Base-by-base conservation (phyloP, 2,888 invertebrate species). In the Andricus quercusramuli region DNA sequence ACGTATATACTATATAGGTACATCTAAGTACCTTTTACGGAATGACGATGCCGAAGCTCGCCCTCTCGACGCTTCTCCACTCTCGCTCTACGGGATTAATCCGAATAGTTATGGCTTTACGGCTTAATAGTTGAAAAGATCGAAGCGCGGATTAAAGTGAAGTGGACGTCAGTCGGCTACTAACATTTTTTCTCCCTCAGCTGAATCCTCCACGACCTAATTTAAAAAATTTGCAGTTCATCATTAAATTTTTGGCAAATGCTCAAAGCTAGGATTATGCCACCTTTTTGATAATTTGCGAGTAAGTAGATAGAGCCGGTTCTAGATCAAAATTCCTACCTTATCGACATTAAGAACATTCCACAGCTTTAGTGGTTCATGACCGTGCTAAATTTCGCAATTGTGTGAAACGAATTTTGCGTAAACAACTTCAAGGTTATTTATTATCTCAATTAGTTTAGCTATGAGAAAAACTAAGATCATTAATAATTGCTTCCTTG, bases 41-140 rank as follows among this genome's bases (percentile, higher is more conserved):
- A 74, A 56, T 56, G 51, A 29, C n/a, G n/a, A n/a, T 56, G n/a
- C 74, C 56, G n/a, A 56, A 56, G 20, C 47, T 62, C 80, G 78
- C 80, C 78, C 78, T 81, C 83, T 76, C 78, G 51, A 66, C 65
- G 78, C 77, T 79, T 64, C 78, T 79, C 76, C 78, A 79, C 62
- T 77, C 83, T 83, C 85, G 82, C 87, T 87, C 86, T 83, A 82
- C 79, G 81, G 86, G 85, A 88, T 86, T 87, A 87, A 87, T 86
- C 85, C 83, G 37, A 37, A 78, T 83, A 80, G 83, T 85, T 85
- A 84, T 85, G 82, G 83, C 84, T 86, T 85, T 87, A 85, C 81
- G 83, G 84, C 84, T 85, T 86, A 83, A 83, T 84, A 83, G 81
- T 84, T 86, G 83, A 84, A 83, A 86, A 84, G 83, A 85, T 84